Conservation (phyloP, 1,140 invertebrate genomes). For the Melanaphis sacchari region DNA sequence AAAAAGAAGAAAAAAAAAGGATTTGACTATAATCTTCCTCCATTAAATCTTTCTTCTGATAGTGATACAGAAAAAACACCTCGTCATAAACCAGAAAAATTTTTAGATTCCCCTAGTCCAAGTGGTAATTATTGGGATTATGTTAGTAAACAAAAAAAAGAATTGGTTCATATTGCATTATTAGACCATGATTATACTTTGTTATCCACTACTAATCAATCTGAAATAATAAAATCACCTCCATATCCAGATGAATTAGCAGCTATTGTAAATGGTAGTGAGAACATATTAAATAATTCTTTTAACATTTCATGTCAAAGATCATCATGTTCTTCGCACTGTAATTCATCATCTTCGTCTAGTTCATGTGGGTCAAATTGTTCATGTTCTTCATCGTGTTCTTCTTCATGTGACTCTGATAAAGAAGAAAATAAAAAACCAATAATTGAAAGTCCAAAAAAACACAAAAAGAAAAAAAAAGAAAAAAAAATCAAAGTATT, state of each 20-base stretch:
- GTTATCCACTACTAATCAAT: constrained; percentile 29
- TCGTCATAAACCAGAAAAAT: constrained; percentile 44
- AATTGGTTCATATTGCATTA: constrained; percentile 14
- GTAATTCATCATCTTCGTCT: constrained; percentile 51
- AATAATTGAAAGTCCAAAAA: constrained; percentile 49
- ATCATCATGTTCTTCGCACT: constrained; percentile 54
- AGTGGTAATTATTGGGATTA: constrained; percentile 30
- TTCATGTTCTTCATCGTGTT: constrained; percentile 49
- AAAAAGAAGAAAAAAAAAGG: constrained; percentile 61
- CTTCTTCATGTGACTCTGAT: constrained; percentile 48
- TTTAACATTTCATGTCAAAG: constrained; percentile 6
- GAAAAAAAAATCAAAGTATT: constrained; percentile 44
- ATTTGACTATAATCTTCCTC: constrained; percentile 73
- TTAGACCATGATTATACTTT: constrained; percentile 21
- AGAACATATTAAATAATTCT: constrained; percentile 44
- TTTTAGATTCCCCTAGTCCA: constrained; percentile 21
- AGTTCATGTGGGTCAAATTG: constrained; percentile 53
- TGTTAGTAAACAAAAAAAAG: constrained; percentile 44
- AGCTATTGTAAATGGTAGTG: constrained; percentile 13
- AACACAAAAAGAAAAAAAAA: constrained; percentile 48
- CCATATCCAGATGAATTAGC: constrained; percentile 72
- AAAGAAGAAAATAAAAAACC: constrained; percentile 21
- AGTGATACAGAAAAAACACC: constrained; percentile 67
- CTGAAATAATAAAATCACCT: constrained; percentile 61
- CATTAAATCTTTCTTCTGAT: constrained; percentile 79